Percentiles rank a stretch among this genome's conserved stretches.
Evolutionary conservation across 2,888 invertebrate species (phyloP).

Genomic region (Margaritifera margaritifera): DNA sequence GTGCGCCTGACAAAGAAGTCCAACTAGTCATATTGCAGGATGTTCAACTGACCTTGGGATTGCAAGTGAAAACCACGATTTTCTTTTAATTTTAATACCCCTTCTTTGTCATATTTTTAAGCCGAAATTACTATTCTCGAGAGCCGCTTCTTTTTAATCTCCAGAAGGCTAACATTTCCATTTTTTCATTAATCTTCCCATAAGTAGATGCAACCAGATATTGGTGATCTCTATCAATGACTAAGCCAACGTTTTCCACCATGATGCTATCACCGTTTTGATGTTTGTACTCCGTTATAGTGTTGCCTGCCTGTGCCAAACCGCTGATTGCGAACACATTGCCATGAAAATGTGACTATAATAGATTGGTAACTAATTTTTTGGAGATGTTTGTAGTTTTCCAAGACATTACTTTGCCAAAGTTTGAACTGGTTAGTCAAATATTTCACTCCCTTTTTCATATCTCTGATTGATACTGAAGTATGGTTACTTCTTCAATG

Average conservation of each 20-base stretch:
- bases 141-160: conserved; percentile 14
- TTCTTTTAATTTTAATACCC: conserved; percentile 5
- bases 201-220: conserved; percentile 12
- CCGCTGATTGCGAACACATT: conserved; percentile 9
- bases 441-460: conserved; percentile 17
- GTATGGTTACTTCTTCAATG: conserved; percentile 7
- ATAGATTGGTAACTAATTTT: conserved; percentile 2
- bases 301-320: conserved; percentile 6
- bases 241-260: conserved; percentile 4
- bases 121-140: conserved; percentile 4
- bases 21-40: neutral
- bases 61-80: neutral
- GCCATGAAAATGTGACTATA: conserved; percentile 9
- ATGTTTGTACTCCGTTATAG: conserved; percentile 8
- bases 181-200: conserved; percentile 3
- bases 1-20: conserved; percentile 14
- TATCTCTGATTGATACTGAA: conserved; percentile 9
- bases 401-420: conserved; percentile 16
- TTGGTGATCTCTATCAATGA: conserved; percentile 1
- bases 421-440: conserved; percentile 20
- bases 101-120: neutral
- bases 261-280: neutral
- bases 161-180: neutral
- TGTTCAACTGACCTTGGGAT: too few species aligned
- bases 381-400: neutral